Conservation (phyloP, 2,888 invertebrate species). For the Ethmia dodecea region DNA sequence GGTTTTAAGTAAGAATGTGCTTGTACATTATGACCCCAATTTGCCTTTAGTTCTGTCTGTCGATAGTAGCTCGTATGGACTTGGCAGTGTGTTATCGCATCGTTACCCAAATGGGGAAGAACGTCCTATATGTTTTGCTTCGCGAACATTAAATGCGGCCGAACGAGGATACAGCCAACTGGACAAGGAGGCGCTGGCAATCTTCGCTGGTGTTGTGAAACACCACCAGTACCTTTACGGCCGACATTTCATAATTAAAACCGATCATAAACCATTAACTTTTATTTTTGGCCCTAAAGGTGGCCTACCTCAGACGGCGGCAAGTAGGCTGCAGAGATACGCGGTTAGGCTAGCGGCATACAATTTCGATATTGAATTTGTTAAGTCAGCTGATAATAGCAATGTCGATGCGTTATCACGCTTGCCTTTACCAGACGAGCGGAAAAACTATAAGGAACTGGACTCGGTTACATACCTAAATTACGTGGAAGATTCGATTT, state of each 20-base stretch:
- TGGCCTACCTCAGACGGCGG: conserved; percentile 8
- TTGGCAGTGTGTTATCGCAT: background rate
- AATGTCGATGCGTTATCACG: conserved; percentile 1
- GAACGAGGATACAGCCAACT: conserved; percentile 1
- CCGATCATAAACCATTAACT: conserved; percentile 9
- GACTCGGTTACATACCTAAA: too few species aligned
- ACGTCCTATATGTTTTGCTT: conserved; percentile 8
- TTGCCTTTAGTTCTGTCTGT: background rate
- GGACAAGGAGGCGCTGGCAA: conserved; percentile 3
- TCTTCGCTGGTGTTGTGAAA: conserved; percentile 7
- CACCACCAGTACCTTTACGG: conserved; percentile 12
- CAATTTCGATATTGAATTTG: conserved; percentile 9
- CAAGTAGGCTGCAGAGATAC: conserved; percentile 10
- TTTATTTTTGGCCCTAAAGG: conserved; percentile 5
- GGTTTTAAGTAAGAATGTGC: background rate
- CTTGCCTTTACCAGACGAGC: background rate
- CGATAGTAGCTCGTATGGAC: background rate
- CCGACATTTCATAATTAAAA: conserved; percentile 5
- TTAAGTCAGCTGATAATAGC: conserved; percentile 6
- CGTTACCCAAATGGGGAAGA: background rate
- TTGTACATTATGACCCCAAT: background rate
- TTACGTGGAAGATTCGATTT: too few species aligned
- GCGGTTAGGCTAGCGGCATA: conserved; percentile 7
- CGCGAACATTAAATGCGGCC: conserved; percentile 4
- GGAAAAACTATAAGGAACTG: too few species aligned